Conservation (phyloP, 2,888 invertebrate species). For the Hypomecis punctinalis region DNA sequence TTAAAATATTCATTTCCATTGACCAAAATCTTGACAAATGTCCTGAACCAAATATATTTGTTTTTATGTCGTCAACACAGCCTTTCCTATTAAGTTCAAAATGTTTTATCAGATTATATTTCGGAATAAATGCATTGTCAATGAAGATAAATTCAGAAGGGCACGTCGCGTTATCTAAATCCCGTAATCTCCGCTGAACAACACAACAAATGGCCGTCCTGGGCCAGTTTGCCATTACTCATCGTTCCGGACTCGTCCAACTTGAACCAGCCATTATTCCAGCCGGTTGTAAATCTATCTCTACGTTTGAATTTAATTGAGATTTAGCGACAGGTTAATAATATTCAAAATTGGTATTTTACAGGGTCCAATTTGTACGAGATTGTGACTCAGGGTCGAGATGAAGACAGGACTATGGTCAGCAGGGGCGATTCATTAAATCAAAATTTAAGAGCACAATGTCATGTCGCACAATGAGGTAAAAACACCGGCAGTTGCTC, state of each 20-base stretch:
- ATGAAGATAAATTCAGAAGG: not conserved
- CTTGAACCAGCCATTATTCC: conserved; percentile 24
- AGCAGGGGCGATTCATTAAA: too few relatives aligned
- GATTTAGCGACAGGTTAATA: conserved; percentile 5
- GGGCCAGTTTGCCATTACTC: conserved; percentile 34
- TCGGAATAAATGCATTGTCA: not conserved
- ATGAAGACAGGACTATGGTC: too few relatives aligned
- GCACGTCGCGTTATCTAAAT: conserved; percentile 8
- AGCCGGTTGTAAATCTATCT: conserved; percentile 26
- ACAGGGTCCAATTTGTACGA: not conserved
- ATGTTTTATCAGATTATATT: too few relatives aligned
- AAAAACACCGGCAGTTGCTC: too few relatives aligned
- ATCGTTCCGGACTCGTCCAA: conserved; percentile 28
- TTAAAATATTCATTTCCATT: too few relatives aligned
- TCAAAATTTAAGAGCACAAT: too few relatives aligned
- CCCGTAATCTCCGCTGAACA: conserved; percentile 25
- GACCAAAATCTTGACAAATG: too few relatives aligned
- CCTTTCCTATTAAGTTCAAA: too few relatives aligned
- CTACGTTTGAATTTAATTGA: conserved; percentile 22
- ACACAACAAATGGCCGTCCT: conserved; percentile 35
- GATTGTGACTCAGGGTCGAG: too few relatives aligned
- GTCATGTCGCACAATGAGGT: too few relatives aligned
- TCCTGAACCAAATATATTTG: too few relatives aligned
- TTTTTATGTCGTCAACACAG: too few relatives aligned
- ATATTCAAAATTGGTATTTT: not conserved